Evolutionary conservation across 2,888 invertebrate species (phyloP), one percentile per base, ranked within the genome.

Genomic region (Phyto melanocephala): DNA sequence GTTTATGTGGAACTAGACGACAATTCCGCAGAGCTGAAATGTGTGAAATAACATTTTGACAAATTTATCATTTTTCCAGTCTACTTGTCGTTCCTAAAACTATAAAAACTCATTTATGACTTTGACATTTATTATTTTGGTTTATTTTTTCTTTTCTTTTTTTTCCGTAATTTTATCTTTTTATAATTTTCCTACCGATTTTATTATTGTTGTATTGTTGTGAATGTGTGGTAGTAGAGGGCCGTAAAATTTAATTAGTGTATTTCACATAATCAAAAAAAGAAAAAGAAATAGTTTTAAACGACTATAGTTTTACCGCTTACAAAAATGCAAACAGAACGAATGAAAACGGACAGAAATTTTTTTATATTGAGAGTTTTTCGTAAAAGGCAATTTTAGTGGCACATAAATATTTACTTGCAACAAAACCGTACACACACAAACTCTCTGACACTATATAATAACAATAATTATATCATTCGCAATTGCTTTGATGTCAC

Each of bases 401-500:
- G 24, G 17, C 67, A 42, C 45, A 60, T 60, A 68, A 68, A 50
- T 70, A 6, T 28, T 3, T 28, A 70, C 52, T 63, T 56, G 72
- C 56, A 17, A 71, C 56, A 65, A n/a, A n/a, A 35, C 37, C 56
- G 67, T 40, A 54, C 47, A 17, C 17, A 47, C 40, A 65, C 28
- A 42, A 17, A 56, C 17, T 15, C 4, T 28, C 6, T 28, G 3
- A 17, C 45, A 24, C 35, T 47, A 35, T 8, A 33, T 58, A 63
- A 42, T 72, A 67, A 72, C 62, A 79, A 82, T 82, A 82, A 82
- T 82, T 82, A 82, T 82, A 76, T 82, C 82, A 76, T 82, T 82
- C 82, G 79, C 82, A 82, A 82, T 82, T 82, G 82, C 82, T 82
- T 82, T 82, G 82, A 82, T 82, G 81, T 81, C 81, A 81, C 77